Evolutionary conservation across 2,113 vertebrate species (phyloP).

Genomic region (Willisornis vidua): DNA sequence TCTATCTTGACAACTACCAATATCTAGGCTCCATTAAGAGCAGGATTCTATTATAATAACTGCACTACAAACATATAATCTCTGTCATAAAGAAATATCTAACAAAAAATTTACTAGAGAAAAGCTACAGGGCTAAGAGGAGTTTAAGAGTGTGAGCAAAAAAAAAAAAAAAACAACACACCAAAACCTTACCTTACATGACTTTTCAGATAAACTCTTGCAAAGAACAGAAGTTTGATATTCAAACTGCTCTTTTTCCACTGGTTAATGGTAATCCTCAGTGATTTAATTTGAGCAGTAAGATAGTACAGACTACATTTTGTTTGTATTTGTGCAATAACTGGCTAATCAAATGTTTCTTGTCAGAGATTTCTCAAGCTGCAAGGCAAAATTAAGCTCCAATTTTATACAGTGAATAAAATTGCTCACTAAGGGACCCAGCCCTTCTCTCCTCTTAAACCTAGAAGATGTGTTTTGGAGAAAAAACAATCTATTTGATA

Average conservation of each 20-base stretch:
- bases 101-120: background rate
- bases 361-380: background rate
- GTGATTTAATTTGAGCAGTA: background rate
- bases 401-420: background rate
- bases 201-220: background rate
- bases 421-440: background rate
- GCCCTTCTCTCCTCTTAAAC: background rate
- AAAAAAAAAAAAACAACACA: background rate
- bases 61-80: background rate
- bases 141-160: background rate
- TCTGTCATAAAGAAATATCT: background rate
- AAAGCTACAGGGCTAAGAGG: background rate
- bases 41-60: background rate
- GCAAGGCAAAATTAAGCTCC: slow-evolving; percentile 14
- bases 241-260: background rate
- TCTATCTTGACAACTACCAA: background rate
- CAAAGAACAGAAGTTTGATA: background rate
- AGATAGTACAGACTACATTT: background rate
- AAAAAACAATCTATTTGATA: background rate
- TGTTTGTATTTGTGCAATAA: background rate
- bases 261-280: background rate
- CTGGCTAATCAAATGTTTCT: slow-evolving; percentile 22
- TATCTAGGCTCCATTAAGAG: background rate
- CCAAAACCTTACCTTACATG: background rate
- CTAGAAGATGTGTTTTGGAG: background rate